Percentiles rank a stretch among this genome's conserved stretches.
Evolutionary conservation across 2,888 invertebrate genomes (phyloP).

Genomic region (Acrobasis consociella): DNA sequence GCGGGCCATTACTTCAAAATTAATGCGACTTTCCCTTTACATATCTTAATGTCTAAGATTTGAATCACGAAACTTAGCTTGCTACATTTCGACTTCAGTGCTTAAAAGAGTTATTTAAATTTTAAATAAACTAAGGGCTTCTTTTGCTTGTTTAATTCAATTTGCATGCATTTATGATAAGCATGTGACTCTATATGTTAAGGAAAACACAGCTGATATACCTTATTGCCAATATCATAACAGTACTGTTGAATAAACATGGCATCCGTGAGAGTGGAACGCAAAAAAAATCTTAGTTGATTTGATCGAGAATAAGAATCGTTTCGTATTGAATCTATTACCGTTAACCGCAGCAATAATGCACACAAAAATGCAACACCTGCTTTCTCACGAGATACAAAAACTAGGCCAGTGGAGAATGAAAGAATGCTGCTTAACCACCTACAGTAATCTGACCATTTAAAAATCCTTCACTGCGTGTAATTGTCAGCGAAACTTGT

Average conservation of each 20-base stretch:
- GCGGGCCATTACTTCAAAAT: constrained; percentile 27
- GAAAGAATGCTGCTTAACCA: constrained; percentile 36
- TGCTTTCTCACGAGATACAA: constrained; percentile 37
- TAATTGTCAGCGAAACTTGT: constrained; percentile 29
- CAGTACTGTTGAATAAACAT: background rate
- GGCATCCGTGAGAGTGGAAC: background rate
- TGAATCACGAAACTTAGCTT: background rate
- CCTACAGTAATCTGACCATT: constrained; percentile 31
- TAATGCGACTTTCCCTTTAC: constrained; percentile 23
- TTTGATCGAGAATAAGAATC: background rate
- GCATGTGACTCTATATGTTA: background rate
- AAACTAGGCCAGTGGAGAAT: constrained; percentile 35
- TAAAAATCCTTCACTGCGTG: constrained; percentile 32
- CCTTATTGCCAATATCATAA: background rate
- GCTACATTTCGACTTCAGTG: background rate
- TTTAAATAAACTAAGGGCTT: background rate
- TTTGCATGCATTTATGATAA: background rate
- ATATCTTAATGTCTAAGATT: constrained; percentile 16
- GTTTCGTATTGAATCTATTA: background rate
- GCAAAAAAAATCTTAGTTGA: background rate
- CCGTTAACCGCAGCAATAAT: constrained; percentile 21
- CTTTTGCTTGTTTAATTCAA: background rate
- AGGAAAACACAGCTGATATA: background rate
- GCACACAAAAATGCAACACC: constrained; percentile 33
- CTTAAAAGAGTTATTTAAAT: background rate